A percentile compares a stretch with the other conserved stretches of the same genome.
phyloP scores from a whole-genome alignment of 2,888 invertebrate genomes.

The Caenorhabditis sp. region DNA sequence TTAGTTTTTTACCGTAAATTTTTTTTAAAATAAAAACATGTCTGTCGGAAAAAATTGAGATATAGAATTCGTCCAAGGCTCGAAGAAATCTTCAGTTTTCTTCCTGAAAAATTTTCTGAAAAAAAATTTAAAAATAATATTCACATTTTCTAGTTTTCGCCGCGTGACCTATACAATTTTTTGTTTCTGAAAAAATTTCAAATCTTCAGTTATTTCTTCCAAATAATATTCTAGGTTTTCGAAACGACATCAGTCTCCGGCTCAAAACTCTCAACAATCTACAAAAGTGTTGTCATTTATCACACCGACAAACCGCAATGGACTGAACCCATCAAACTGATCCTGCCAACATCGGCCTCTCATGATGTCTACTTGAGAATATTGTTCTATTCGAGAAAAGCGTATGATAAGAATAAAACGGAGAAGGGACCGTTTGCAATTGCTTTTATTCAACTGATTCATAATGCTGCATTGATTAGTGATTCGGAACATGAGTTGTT shows the following conservation, averaged over 20 bases:
- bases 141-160: too few relatives aligned
- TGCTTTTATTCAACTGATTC: constrained; percentile 56
- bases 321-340: constrained; percentile 88
- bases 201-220: too few relatives aligned
- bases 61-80: too few relatives aligned
- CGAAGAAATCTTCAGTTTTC: too few relatives aligned
- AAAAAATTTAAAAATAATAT: too few relatives aligned
- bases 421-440: constrained; percentile 65
- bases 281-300: constrained; percentile 82
- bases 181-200: too few relatives aligned
- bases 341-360: constrained; percentile 86
- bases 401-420: constrained; percentile 75
- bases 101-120: too few relatives aligned
- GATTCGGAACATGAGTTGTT: constrained; percentile 83
- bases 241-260: constrained; percentile 51
- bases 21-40: too few relatives aligned
- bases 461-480: constrained; percentile 75
- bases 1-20: too few relatives aligned
- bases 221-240: constrained; percentile 39
- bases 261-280: constrained; percentile 26
- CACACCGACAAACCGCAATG: constrained; percentile 94
- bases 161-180: too few relatives aligned
- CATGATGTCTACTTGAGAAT: constrained; percentile 87
- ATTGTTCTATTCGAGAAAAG: constrained; percentile 79
- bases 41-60: too few relatives aligned